Conservation (phyloP, 2,888 invertebrate genomes). For the Lysandra coridon region DNA sequence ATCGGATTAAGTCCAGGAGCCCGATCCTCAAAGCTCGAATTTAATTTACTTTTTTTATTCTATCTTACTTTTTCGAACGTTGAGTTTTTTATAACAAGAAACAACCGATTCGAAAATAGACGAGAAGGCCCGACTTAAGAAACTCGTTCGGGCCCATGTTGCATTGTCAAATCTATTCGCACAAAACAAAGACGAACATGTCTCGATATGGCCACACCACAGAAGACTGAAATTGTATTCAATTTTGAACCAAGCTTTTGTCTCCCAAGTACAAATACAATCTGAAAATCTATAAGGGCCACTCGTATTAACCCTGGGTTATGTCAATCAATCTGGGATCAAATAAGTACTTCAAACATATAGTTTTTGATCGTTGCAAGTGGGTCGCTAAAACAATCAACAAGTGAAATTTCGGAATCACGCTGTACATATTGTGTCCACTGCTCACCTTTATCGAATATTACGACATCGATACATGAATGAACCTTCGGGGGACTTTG, state of each 20-base stretch:
- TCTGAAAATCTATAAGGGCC: too few species aligned
- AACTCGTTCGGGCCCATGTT: neutral
- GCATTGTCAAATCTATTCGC: neutral
- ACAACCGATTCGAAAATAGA: too few species aligned
- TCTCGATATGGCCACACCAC: neutral
- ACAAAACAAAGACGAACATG: neutral
- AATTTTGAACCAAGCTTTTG: neutral
- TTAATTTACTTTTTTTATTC: too few species aligned
- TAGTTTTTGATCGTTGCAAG: neutral
- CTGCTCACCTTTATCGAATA: constrained; percentile 27
- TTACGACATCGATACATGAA: constrained; percentile 31
- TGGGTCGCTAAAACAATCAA: neutral
- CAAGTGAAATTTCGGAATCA: neutral
- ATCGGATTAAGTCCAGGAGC: neutral
- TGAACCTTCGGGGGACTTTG: constrained; percentile 12
- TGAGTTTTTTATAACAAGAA: too few species aligned
- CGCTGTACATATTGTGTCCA: constrained; percentile 1
- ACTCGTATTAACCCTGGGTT: neutral
- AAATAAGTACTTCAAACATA: too few species aligned
- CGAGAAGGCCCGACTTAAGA: too few species aligned
- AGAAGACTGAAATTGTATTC: neutral
- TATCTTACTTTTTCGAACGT: too few species aligned
- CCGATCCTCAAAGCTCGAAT: neutral
- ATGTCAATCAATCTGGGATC: too few species aligned
- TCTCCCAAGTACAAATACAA: too few species aligned